Base-by-base conservation (phyloP, 2,888 invertebrate species). In the Pterostichus niger region DNA sequence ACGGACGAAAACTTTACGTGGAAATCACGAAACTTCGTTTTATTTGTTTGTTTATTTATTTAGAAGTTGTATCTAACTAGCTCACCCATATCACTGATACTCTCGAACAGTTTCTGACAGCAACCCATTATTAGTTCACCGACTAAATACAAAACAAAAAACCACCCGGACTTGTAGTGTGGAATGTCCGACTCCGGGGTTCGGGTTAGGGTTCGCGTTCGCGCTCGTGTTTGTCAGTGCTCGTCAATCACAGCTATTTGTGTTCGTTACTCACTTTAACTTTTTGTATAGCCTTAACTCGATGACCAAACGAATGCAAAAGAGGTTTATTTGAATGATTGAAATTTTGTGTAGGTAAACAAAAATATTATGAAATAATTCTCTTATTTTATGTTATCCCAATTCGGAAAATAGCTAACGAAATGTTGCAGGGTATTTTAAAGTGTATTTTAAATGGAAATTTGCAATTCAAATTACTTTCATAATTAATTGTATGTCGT, bases 41-140 rank as follows among this genome's bases (percentile, higher is more conserved):
- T 49, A 71, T 71, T 71, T 71, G 71, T 71, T 46, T 71, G 71
- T 71, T 71, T 71, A 71, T 71, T 71, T 71, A 71, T 71, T 71
- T 71, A 71, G 31, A 71, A 71, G 46, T 71, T 71, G 46, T 71
- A 11, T 49, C 46, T 71, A 75, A 75, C 75, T 52, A 75, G 54
- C 75, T 75, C 75, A 75, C 75, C 75, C 75, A 49, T 52, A 75
- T 75, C 75, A 75, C 31, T 75, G 75, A 75, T 75, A 49, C 33
- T 75, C 31, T n/a, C 54, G 54, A 75, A 71, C 71, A 71, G 52
- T 75, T 75, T 52, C 75, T 75, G 75, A 75, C 75, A 75, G 75
- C 49, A 24, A 49, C n/a, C 54, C 75, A 75, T 75, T 75, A 75
- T 75, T 75, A 75, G 75, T 52, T 75, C 54, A 52, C 33, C 52